Conservation (phyloP, 2,113 vertebrate species). For the Sphaerodactylus townsendi region DNA sequence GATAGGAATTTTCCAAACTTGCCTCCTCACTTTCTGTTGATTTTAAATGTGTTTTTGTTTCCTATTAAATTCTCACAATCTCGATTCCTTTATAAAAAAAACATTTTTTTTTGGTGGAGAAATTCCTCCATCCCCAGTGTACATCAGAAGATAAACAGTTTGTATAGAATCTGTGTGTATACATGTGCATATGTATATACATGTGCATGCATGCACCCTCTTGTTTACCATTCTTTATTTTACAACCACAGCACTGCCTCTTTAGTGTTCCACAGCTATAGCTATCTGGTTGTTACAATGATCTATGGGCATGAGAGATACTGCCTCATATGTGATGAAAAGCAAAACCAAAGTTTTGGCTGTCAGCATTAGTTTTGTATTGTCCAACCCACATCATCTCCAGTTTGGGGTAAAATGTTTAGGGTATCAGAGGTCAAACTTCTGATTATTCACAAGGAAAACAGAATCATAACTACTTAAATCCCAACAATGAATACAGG, state of each 20-base stretch:
- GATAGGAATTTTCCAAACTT: conserved; percentile 49
- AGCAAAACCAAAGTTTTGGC: background rate
- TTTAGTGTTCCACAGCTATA: background rate
- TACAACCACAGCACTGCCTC: background rate
- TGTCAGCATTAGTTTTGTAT: rapidly evolving
- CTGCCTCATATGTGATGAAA: background rate
- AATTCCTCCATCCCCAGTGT: background rate
- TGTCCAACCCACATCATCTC: background rate
- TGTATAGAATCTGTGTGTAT: background rate
- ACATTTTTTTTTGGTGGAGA: conserved; percentile 34
- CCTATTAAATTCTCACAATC: conserved; percentile 37
- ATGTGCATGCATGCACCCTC: background rate
- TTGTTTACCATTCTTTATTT: background rate
- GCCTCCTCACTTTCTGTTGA: conserved; percentile 31
- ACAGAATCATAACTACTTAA: background rate
- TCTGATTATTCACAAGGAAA: background rate
- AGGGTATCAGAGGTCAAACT: background rate
- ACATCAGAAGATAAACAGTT: conserved; percentile 7
- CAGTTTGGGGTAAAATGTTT: background rate
- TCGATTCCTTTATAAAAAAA: conserved; percentile 60
- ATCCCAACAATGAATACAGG: background rate
- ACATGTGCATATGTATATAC: background rate
- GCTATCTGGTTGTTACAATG: background rate
- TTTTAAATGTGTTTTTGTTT: conserved; percentile 58
- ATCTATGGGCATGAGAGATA: background rate